Base-by-base conservation (phyloP, 23 tunicate species). In the Styela clava region DNA sequence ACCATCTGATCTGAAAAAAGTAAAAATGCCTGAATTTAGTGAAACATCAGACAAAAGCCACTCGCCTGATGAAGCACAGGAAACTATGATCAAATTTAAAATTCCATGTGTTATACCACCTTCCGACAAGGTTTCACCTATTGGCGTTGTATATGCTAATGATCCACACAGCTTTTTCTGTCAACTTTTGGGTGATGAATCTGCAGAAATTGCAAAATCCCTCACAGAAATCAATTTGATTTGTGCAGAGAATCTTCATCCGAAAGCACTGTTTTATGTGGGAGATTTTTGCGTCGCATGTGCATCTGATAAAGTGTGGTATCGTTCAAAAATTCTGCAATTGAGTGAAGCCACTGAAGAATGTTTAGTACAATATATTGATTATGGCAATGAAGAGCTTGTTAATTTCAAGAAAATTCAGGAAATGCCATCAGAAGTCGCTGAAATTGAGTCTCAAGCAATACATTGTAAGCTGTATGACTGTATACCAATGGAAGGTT, bases 361-460 rank as follows among this genome's bases (percentile, higher is more conserved):
- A n/a, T 71, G 35, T 32, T 30, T 22, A 33, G 77, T 71, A 21
- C 5, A 5, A 21, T 71, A 19, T 29, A 22, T 71, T 33, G 77
- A 71, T 34, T 71, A 71, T 30, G 77, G 77, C 37, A 71, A 71
- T 71, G 32, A 33, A 3, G 77, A 71, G 16, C 35, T 71, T 29
- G 77, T 71, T 3, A 3, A 20, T 3, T 34, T 3, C 35, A 34
- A 32, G 3, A 71, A 71, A 19, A 32, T 71, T 18, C 35, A n/a
- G 16, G 24, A 71, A 22, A 71, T 71, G 7, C 77, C 77, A 5
- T 22, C 27, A 3, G 77, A 26, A 2, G 3, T 30, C 35, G 32
- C 35, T 26, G 24, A 5, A 71, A 26, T 71, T n/a, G 34, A 71
- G 24, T 27, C 77, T 18, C 77, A 71, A 71, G 77, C 77, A 3